Base-by-base conservation (phyloP, 2,888 invertebrate genomes). In the Zhengitettix transpicula region DNA sequence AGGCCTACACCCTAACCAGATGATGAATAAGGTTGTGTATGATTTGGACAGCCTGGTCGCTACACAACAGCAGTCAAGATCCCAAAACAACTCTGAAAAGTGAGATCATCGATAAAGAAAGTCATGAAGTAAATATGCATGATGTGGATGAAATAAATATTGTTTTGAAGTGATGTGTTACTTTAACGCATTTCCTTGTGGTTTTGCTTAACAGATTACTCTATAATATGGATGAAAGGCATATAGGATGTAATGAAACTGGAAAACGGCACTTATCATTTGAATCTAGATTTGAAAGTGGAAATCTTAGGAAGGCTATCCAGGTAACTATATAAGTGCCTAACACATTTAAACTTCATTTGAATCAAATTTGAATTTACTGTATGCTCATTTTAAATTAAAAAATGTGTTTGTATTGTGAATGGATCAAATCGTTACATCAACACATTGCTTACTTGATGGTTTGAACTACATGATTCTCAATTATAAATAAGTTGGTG, bases 271-370 rank as follows among this genome's bases (percentile, higher is more conserved):
- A 75, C 66, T 74, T 90, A 53, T 74, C 77, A 58, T 92, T 92
- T 71, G 90, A 91, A 70, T 87, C 90, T 9, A 80, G 89, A 68
- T 92, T 92, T 74, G 92, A 92, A 71, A 84, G 86, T 66, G 92
- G 91, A 28, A 92, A 92, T 74, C 76, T 92, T 41, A 77, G 90
- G 61, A 86, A 86, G 78, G 90, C 78, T 17, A 83, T 88, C 70
- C 87, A 87, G 82, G 89, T 85, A 70, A 64, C 65, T 64, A 42
- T 44, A 42, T 28, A 28, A 28, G 3, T 28, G 28, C 7, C 3
- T 5, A 2, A 28, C 7, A 28, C 7, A 28, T 28, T 28, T 28
- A 28, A n/a, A n/a, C n/a, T n/a, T n/a, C n/a, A n/a, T 28, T 5
- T 28, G 28, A 28, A 28, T 28, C 2, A 28, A 28, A 7, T 28